phyloP scores from a whole-genome alignment of 2,113 vertebrate species.

The rabbit (Oryctolagus cuniculus) region DNA sequence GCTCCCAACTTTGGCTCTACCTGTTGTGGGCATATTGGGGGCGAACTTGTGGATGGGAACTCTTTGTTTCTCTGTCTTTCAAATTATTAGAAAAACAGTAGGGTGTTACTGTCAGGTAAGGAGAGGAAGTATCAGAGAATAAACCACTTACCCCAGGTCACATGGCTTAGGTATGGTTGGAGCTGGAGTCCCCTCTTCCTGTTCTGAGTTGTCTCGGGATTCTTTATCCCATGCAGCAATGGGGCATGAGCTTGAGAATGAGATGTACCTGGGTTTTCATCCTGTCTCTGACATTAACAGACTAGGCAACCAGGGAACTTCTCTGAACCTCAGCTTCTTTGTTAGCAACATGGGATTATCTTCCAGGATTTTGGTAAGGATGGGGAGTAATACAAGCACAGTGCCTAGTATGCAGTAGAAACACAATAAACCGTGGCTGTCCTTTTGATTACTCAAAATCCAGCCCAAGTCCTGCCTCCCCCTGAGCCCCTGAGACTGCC shows the following conservation, averaged over 20 bases:
- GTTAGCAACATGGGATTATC: background rate
- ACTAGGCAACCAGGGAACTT: background rate
- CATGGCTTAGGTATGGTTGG: background rate
- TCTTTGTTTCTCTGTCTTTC: no score
- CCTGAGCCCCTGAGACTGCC: background rate
- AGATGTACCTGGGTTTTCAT: background rate
- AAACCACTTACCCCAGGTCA: background rate
- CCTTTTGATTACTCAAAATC: background rate
- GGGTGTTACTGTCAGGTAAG: background rate
- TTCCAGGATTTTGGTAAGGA: background rate
- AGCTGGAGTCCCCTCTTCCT: background rate
- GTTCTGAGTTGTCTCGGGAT: background rate
- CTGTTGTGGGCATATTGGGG: no score
- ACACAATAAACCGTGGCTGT: background rate
- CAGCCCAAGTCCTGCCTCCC: background rate
- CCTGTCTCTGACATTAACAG: background rate
- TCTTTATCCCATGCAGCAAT: background rate
- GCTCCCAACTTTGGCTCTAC: no score
- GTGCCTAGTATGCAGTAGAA: no score
- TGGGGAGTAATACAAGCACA: background rate
- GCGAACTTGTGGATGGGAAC: no score
- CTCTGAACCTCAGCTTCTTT: background rate
- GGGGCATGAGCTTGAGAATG: no score
- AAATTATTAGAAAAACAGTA: no score
- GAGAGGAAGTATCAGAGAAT: background rate